phyloP scores from a whole-genome alignment of 2,113 vertebrate genomes.

The Cercopithecus mona region DNA sequence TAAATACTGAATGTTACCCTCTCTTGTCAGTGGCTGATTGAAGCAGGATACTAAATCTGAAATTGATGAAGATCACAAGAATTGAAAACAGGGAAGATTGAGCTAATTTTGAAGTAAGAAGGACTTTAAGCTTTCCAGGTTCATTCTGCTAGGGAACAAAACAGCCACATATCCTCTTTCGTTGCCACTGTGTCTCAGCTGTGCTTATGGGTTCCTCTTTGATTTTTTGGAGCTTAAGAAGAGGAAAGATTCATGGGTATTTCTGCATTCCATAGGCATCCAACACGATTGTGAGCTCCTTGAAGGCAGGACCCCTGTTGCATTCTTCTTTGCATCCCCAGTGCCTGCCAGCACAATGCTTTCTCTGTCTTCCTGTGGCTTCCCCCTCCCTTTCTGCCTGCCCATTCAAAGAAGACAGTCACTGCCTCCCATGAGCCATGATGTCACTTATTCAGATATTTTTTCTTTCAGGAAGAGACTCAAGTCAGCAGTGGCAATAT shows the following conservation, averaged over 20 bases:
- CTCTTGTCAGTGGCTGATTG: background rate
- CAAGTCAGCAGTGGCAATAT: background rate
- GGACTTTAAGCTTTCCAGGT: background rate
- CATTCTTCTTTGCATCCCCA: background rate
- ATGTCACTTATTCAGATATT: background rate
- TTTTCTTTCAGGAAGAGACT: background rate
- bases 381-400: background rate
- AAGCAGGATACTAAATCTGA: slow-evolving; percentile 8
- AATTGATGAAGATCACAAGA: background rate
- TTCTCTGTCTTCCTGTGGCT: background rate
- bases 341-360: too few relatives aligned
- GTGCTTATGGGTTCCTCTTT: background rate
- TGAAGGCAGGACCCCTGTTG: background rate
- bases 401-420: slow-evolving; percentile 15
- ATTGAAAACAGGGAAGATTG: background rate
- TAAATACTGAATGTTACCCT: background rate
- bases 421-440: background rate
- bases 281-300: background rate
- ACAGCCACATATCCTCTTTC: background rate
- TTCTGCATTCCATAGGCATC: background rate
- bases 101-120: background rate
- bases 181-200: background rate
- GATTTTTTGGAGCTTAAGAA: background rate
- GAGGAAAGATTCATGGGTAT: background rate
- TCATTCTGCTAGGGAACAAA: background rate